Percentiles rank a stretch among this genome's conserved stretches.
phyloP scores from a whole-genome alignment of 92 coral and sea anemone species.

The Palythoa grandis region DNA sequence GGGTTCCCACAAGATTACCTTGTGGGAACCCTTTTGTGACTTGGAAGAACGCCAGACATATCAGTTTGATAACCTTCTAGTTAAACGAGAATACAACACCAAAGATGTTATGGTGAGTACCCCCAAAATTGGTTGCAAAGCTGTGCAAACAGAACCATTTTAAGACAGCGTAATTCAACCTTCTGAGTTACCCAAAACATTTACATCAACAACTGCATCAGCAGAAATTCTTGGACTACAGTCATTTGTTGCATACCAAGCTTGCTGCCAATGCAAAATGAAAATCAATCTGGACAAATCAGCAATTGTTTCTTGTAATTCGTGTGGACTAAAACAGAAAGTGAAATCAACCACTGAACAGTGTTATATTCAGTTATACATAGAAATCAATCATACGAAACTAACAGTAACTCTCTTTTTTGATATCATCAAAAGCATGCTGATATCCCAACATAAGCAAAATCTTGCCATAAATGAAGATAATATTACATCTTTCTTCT shows the following conservation, averaged over 20 bases:
- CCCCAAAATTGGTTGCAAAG: conserved; percentile 9
- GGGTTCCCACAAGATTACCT: too few species aligned
- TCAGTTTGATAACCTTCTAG: conserved; percentile 32
- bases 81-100: conserved; percentile 36
- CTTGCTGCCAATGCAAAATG: conserved; percentile 41
- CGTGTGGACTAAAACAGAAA: conserved; percentile 49
- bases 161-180: conserved; percentile 34
- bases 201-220: conserved; percentile 27
- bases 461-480: conserved; percentile 43
- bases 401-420: conserved; percentile 17
- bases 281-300: conserved; percentile 43
- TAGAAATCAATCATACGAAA: conserved; percentile 27
- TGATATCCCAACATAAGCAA: conserved; percentile 35
- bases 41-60: conserved; percentile 40
- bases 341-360: conserved; percentile 47
- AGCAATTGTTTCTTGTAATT: conserved; percentile 33
- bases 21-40: conserved; percentile 36
- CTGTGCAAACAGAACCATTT: conserved; percentile 24
- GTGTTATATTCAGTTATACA: conserved; percentile 42
- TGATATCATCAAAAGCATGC: conserved; percentile 39
- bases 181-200: conserved; percentile 40
- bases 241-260: conserved; percentile 40
- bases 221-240: conserved; percentile 40
- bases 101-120: conserved; percentile 28
- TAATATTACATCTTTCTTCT: conserved; percentile 34